These are phyloP conservation scores for Candidula unifasciata DNA, from an alignment of 2,888 invertebrate genomes.

Conservation along the genomic window DNA sequence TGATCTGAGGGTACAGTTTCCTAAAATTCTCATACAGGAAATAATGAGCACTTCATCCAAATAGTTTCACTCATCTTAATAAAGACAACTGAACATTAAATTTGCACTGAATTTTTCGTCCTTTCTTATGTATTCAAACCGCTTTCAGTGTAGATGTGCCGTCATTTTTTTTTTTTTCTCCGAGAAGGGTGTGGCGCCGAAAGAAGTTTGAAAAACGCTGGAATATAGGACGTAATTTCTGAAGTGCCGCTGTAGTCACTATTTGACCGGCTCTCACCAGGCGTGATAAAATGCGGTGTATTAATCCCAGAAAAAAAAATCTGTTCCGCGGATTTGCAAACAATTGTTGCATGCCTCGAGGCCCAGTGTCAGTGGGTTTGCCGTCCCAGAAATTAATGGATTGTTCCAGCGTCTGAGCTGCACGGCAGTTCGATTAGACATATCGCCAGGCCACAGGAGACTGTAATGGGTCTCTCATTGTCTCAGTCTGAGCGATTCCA, in stretches of 20 bases:
- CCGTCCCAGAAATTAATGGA: slow-evolving; percentile 3
- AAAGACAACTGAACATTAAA: too few species aligned
- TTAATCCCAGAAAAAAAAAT: not conserved
- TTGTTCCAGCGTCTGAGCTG: not conserved
- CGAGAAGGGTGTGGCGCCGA: too few species aligned
- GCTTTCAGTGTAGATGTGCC: too few species aligned
- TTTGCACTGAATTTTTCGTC: too few species aligned
- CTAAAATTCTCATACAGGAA: too few species aligned
- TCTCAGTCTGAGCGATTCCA: slow-evolving; percentile 9
- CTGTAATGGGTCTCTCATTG: slow-evolving; percentile 39
- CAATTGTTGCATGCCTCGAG: slow-evolving; percentile 28
- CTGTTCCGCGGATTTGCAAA: slow-evolving; percentile 16
- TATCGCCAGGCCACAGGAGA: slow-evolving; percentile 10
- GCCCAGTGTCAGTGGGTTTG: slow-evolving; percentile 3
- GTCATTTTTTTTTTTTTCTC: too few species aligned
- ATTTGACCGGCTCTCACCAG: not conserved
- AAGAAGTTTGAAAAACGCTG: too few species aligned
- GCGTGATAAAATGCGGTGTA: slow-evolving; percentile 11
- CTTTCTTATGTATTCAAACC: too few species aligned
- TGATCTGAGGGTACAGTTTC: too few species aligned
- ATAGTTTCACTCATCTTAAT: too few species aligned
- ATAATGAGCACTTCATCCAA: too few species aligned
- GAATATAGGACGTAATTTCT: too few species aligned
- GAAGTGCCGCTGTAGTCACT: not conserved
- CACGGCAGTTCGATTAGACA: not conserved